Evolutionary conservation across 2,113 vertebrate genomes (phyloP).

Genomic region (Glaucidium brasilianum): DNA sequence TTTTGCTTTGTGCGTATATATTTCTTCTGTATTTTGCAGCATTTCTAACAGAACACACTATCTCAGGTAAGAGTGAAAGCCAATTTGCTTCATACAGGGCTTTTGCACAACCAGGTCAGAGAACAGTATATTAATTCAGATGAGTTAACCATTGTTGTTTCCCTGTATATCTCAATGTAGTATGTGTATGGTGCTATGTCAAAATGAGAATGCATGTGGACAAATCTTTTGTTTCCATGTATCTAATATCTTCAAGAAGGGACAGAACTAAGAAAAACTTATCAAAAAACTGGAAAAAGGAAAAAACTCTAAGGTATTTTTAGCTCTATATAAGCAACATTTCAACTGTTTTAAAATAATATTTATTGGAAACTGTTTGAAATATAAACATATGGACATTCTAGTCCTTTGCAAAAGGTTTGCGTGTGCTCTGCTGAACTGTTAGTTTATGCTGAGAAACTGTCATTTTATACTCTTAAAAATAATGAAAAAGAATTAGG

Average conservation of each 20-base stretch:
- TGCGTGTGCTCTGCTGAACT: not conserved
- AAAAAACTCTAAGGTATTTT: not conserved
- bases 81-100: not conserved
- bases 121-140: not conserved
- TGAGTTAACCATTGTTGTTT: not conserved
- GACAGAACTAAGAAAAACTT: not conserved
- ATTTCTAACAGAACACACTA: not conserved
- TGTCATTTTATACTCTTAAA: not conserved
- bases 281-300: not conserved
- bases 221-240: not conserved
- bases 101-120: not conserved
- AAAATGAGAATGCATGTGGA: not conserved
- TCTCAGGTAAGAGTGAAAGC: not conserved
- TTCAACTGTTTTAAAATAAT: not conserved
- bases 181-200: not conserved
- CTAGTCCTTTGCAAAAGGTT: not conserved
- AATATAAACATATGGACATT: not conserved
- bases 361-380: not conserved
- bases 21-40: not conserved
- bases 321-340: not conserved
- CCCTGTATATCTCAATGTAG: not conserved
- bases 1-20: not conserved
- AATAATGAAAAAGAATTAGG: slow-evolving; percentile 44
- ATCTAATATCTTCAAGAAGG: not conserved
- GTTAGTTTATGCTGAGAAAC: not conserved